These are phyloP conservation scores for Halocynthia roretzi DNA, from an alignment of 23 tunicate species.

Conservation along the genomic window DNA sequence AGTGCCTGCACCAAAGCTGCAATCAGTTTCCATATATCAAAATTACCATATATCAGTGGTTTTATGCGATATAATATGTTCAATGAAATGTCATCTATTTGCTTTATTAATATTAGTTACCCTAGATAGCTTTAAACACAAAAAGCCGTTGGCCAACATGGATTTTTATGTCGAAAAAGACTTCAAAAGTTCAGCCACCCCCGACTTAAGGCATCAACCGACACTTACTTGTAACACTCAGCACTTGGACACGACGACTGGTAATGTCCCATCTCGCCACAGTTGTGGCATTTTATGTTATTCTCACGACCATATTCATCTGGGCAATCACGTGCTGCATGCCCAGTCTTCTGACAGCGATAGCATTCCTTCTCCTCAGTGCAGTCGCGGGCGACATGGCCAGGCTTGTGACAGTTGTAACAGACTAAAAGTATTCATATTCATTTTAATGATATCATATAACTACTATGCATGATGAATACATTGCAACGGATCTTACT, in stretches of 20 bases:
- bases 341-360: constrained; percentile 75
- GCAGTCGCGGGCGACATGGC: constrained; percentile 86
- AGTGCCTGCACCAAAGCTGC: background rate
- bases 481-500: constrained; percentile 27
- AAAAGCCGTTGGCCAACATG: background rate
- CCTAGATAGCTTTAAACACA: no score
- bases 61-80: no score
- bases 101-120: no score
- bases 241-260: constrained; percentile 69
- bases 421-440: constrained; percentile 42
- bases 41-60: no score
- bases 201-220: background rate
- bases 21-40: background rate
- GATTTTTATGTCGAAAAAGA: background rate
- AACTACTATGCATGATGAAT: background rate
- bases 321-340: constrained; percentile 56
- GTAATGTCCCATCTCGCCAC: constrained; percentile 54
- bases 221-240: constrained; percentile 62
- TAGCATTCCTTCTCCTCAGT: constrained; percentile 80
- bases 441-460: background rate
- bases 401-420: constrained; percentile 90
- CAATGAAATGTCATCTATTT: background rate
- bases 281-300: constrained; percentile 60
- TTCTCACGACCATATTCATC: constrained; percentile 48
- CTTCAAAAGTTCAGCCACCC: background rate